Percentiles rank a stretch among this genome's conserved stretches.
Conservation (phyloP, 2,113 vertebrate species). For the Bettongia penicillata region DNA sequence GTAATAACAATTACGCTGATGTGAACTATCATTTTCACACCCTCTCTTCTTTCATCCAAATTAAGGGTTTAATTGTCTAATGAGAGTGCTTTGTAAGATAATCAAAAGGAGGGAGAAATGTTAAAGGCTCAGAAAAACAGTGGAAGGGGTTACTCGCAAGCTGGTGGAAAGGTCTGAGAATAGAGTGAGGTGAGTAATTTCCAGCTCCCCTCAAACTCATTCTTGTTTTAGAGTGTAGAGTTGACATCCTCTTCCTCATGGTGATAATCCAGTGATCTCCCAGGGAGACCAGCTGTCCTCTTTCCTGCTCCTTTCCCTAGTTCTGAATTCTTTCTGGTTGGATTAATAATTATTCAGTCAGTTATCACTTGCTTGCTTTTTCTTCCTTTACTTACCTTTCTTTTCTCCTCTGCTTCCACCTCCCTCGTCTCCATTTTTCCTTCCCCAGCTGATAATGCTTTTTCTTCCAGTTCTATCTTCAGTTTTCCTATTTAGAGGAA, state of each 20-base stretch:
- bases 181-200: too few species aligned
- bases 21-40: constrained; percentile 67
- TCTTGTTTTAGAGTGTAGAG: neutral
- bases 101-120: constrained; percentile 32
- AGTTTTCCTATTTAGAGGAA: neutral
- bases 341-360: neutral
- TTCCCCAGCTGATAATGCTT: neutral
- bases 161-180: fast-evolving
- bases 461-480: neutral
- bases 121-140: neutral
- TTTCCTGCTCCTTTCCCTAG: neutral
- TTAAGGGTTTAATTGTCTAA: constrained; percentile 73
- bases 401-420: neutral
- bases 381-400: neutral
- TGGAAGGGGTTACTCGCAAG: neutral
- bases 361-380: neutral
- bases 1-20: constrained; percentile 72
- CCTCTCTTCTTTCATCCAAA: constrained; percentile 66
- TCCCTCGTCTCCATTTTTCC: neutral
- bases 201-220: neutral
- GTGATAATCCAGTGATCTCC: neutral
- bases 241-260: neutral
- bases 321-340: neutral
- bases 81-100: constrained; percentile 61
- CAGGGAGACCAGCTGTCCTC: neutral